These are phyloP conservation scores for Bufotes viridis DNA, from an alignment of 2,797 vertebrate genomes.

Conservation along the genomic window DNA sequence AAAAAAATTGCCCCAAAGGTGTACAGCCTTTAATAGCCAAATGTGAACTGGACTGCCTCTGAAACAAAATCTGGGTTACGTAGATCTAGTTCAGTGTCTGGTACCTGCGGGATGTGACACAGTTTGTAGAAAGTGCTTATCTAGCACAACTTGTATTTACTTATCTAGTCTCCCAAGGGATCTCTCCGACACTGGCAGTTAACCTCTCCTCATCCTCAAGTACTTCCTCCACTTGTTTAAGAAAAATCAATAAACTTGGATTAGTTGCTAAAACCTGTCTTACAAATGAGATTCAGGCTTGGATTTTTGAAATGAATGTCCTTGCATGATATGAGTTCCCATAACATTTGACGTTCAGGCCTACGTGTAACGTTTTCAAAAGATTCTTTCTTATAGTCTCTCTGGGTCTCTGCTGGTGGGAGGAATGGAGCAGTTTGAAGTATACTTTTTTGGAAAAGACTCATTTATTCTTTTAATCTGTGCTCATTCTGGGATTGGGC, in stretches of 20 bases:
- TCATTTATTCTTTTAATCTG: background rate
- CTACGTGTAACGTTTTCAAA: background rate
- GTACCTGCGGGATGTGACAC: conserved; percentile 45
- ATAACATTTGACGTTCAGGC: background rate
- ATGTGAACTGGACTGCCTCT: background rate
- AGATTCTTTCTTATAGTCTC: background rate
- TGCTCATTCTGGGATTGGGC: background rate
- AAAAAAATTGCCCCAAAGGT: no score
- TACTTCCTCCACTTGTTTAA: conserved; percentile 35
- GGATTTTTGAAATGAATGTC: background rate
- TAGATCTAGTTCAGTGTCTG: conserved; percentile 42
- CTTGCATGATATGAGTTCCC: background rate
- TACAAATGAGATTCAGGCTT: background rate
- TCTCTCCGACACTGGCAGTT: background rate
- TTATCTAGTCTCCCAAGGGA: conserved; percentile 9
- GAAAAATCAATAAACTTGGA: conserved; percentile 29
- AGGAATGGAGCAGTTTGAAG: background rate
- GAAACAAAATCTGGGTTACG: conserved; percentile 34
- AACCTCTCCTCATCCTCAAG: conserved; percentile 21
- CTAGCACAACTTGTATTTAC: conserved; percentile 41
- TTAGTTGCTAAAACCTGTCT: background rate
- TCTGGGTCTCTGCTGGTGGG: background rate
- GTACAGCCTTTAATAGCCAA: conserved; percentile 15
- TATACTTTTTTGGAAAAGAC: background rate
- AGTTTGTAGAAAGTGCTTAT: conserved; percentile 55